These are phyloP conservation scores for Melikaiella ostensackeni DNA, from an alignment of 2,888 invertebrate species.

Conservation along the genomic window DNA sequence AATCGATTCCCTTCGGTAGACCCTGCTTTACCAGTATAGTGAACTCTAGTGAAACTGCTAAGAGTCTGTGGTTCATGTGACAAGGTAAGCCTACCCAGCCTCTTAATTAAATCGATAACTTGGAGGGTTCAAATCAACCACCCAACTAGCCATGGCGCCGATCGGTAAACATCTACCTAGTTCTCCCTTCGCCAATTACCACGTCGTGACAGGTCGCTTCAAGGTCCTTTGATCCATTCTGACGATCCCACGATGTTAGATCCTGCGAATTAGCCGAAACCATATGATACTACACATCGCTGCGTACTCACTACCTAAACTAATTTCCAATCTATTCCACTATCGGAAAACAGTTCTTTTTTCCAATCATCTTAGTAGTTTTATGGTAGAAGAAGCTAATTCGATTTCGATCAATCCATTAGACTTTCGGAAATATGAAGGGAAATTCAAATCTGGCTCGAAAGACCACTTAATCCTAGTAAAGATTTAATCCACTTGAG, in stretches of 20 bases:
- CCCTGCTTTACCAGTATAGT: conserved; percentile 47
- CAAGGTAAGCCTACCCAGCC: conserved; percentile 46
- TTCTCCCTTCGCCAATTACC: conserved; percentile 47
- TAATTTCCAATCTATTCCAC: background rate
- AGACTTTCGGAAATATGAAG: too few relatives aligned
- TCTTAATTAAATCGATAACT: conserved; percentile 63
- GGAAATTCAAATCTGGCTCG: too few relatives aligned
- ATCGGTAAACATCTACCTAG: conserved; percentile 51
- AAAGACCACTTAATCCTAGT: too few relatives aligned
- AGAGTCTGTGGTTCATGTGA: conserved; percentile 49
- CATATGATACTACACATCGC: conserved; percentile 1
- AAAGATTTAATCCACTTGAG: too few relatives aligned
- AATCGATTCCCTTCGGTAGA: conserved; percentile 50
- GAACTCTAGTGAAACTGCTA: conserved; percentile 49
- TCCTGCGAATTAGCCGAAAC: conserved; percentile 7
- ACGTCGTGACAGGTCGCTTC: conserved; percentile 42
- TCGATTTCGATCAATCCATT: too few relatives aligned
- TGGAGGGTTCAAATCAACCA: conserved; percentile 50
- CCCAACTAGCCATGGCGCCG: conserved; percentile 45
- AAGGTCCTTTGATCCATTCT: conserved; percentile 40
- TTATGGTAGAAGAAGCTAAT: background rate
- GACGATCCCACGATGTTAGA: conserved; percentile 1
- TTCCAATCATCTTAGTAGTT: background rate
- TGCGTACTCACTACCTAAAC: background rate
- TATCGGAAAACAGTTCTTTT: background rate